These are phyloP conservation scores for Ariolimax columbianus DNA, from an alignment of 2,888 invertebrate genomes.

Conservation along the genomic window DNA sequence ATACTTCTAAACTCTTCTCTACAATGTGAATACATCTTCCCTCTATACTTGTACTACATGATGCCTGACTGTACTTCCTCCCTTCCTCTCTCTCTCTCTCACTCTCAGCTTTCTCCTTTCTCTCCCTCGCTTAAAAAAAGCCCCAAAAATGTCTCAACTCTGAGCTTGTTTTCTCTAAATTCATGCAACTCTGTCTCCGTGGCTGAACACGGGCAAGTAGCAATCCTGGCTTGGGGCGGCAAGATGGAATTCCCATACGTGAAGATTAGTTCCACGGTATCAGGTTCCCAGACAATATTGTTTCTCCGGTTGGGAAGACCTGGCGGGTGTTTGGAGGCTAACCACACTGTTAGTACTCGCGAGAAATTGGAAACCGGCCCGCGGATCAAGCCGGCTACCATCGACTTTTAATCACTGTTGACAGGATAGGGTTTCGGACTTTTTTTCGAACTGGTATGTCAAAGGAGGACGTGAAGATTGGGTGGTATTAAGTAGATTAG, in stretches of 20 bases:
- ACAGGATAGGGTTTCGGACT: neutral
- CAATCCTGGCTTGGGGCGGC: neutral
- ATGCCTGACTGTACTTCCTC: no score
- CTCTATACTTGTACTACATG: no score
- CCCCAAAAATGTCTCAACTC: no score
- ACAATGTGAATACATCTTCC: no score
- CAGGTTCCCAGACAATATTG: neutral
- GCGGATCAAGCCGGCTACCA: neutral
- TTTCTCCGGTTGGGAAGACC: neutral
- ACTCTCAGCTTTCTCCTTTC: no score
- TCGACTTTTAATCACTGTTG: neutral
- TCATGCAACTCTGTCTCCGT: neutral
- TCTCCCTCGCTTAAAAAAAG: no score
- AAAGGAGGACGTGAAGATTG: no score
- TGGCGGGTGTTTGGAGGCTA: neutral
- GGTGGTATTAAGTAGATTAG: no score
- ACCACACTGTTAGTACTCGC: neutral
- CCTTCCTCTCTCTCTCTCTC: no score
- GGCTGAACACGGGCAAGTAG: no score
- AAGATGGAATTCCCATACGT: neutral
- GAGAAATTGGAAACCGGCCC: neutral
- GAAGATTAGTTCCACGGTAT: neutral
- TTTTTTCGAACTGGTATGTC: no score
- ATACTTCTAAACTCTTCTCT: no score
- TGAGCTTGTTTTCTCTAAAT: neutral